Evolutionary conservation across 1,140 invertebrate species (phyloP), one percentile per base, ranked within the genome.

Genomic region (Halictus rubicundus): DNA sequence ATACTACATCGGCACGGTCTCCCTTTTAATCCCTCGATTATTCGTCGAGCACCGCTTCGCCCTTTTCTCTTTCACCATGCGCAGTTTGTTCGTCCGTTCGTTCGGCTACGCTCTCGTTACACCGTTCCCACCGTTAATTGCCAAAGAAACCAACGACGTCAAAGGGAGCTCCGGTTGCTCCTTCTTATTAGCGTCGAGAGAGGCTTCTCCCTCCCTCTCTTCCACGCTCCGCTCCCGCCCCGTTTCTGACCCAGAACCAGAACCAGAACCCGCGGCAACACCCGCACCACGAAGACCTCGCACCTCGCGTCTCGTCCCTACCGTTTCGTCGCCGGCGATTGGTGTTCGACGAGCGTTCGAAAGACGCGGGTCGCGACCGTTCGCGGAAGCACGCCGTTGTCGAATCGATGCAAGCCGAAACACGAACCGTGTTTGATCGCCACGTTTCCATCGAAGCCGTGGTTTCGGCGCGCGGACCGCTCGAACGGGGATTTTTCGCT

Each of bases 81-180:
- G 10, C 19, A 27, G 69, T 39, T 25, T 46, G 46, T 52, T 25
- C 59, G 27, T 21, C 49, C 16, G 49, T 52, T 52, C 49, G 49
- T 46, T 21, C 42, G 14, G 21, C 46, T 64, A 54, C 60, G 71
- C 60, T 57, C 72, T 42, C 61, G 61, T 74, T 74, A 42, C 61
- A 65, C 32, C 60, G 61, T 64, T 65, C 46, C 57, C 23, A 7
- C n/a, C 74, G 16, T 25, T 52, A 68, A 77, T 61, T 8, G 66
- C 57, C 66, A 46, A 69, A 77, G 57, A 69, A 61, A 61, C 27
- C 65, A 37, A 69, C 8, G 42, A 69, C 73, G 73, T 68, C 25
- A 23, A 61, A 60, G 54, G 7, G 52, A 76, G 64, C 14, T 49
- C 21, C 25, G 57, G 65, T 76, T 59, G 37, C 25, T 46, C 21